Conservation (phyloP, 2,113 vertebrate species). For the Hippocampus mohnikei region DNA sequence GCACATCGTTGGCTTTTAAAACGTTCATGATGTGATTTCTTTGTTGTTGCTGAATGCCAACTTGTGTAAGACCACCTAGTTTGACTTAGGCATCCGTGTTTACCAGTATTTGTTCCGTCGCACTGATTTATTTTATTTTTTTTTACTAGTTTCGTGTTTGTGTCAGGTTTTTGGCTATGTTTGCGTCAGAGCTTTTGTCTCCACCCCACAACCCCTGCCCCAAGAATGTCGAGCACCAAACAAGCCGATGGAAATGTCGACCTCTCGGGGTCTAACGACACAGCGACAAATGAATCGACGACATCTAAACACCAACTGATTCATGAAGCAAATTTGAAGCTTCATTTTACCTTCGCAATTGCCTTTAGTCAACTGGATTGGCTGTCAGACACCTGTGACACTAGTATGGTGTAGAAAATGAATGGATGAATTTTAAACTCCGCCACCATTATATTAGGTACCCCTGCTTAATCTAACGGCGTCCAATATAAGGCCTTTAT, state of each 20-base stretch:
- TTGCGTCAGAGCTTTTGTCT: neutral
- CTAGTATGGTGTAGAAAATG: no score
- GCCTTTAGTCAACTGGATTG: no score
- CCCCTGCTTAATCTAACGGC: no score
- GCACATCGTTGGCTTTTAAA: constrained; percentile 6
- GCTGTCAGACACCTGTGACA: no score
- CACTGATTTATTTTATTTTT: constrained; percentile 14
- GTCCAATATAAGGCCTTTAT: no score
- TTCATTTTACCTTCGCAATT: no score
- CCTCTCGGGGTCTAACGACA: neutral
- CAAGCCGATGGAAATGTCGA: neutral
- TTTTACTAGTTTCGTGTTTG: constrained; percentile 5
- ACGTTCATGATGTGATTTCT: constrained; percentile 7
- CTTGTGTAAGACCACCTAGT: constrained; percentile 11
- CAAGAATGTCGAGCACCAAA: neutral
- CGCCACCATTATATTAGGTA: no score
- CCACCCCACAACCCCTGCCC: neutral
- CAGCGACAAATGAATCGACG: neutral
- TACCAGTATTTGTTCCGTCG: constrained; percentile 18
- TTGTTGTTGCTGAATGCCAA: constrained; percentile 16
- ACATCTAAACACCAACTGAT: neutral
- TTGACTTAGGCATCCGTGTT: constrained; percentile 21
- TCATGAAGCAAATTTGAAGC: no score
- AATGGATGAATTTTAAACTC: no score
- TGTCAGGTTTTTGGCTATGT: constrained; percentile 12